Evolutionary conservation across 2,888 invertebrate genomes (phyloP).

Genomic region (Orchesellides sinensis): DNA sequence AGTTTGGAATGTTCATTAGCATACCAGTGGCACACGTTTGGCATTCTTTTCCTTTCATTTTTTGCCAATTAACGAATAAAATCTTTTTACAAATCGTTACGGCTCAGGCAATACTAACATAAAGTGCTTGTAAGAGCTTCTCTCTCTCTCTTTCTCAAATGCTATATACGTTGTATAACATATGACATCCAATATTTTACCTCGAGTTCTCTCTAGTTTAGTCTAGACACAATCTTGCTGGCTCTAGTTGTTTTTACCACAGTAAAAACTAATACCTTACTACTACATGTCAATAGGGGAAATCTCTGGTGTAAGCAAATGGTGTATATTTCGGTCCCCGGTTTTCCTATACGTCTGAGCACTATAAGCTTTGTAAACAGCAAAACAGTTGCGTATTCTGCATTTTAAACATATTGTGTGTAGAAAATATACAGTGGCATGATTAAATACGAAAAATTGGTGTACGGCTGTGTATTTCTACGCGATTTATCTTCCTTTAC

Average conservation of each 20-base stretch:
- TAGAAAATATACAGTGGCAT: slow-evolving; percentile 39
- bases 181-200: background rate
- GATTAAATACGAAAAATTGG: slow-evolving; percentile 44
- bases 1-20: slow-evolving; percentile 73
- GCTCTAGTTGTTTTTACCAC: too few species aligned
- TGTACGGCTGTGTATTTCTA: slow-evolving; percentile 5
- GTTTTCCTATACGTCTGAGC: too few species aligned
- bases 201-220: background rate
- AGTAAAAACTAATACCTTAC: too few species aligned
- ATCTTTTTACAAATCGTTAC: slow-evolving; percentile 72
- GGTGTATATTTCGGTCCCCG: too few species aligned
- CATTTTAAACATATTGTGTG: too few species aligned
- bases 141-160: background rate
- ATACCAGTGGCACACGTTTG: slow-evolving; percentile 70
- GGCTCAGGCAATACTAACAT: slow-evolving; percentile 8
- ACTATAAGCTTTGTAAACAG: too few species aligned
- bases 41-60: slow-evolving; percentile 67
- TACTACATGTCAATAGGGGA: too few species aligned
- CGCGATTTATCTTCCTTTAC: slow-evolving; percentile 34
- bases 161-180: background rate
- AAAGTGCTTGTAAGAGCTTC: too few species aligned
- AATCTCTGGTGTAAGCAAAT: too few species aligned
- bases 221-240: slow-evolving; percentile 2
- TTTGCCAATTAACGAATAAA: slow-evolving; percentile 73
- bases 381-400: too few species aligned